phyloP scores from a whole-genome alignment of 2,888 invertebrate species.

The Loripinus fragilis region DNA sequence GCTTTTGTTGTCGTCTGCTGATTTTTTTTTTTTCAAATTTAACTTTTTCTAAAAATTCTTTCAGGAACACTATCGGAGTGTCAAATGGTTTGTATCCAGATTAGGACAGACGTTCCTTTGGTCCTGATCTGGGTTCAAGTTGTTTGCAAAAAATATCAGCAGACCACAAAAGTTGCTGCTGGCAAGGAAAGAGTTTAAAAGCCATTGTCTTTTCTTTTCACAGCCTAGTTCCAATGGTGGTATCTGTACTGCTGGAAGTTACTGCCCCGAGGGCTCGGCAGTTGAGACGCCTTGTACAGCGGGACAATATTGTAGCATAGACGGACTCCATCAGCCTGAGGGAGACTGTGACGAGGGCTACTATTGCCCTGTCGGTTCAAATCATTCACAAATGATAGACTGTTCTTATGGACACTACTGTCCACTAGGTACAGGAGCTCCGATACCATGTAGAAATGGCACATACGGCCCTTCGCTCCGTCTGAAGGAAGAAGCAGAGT shows the following conservation, averaged over 20 bases:
- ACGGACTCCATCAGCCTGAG: conserved; percentile 69
- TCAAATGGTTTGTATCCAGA: too few species aligned
- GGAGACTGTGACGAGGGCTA: conserved; percentile 76
- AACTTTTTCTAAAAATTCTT: too few species aligned
- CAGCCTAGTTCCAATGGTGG: conserved; percentile 78
- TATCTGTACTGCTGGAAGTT: conserved; percentile 76
- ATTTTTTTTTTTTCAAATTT: too few species aligned
- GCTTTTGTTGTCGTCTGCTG: too few species aligned
- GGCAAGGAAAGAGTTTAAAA: too few species aligned
- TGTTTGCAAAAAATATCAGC: too few species aligned
- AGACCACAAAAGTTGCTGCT: too few species aligned
- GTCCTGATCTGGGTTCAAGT: too few species aligned
- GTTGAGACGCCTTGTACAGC: conserved; percentile 75
- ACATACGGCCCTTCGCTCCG: conserved; percentile 72
- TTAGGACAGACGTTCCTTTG: too few species aligned
- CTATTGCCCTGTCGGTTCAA: conserved; percentile 75
- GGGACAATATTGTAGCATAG: conserved; percentile 77
- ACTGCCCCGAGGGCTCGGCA: conserved; percentile 77
- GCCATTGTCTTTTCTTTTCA: conserved; percentile 23
- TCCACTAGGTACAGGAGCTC: conserved; percentile 70
- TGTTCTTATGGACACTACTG: conserved; percentile 77
- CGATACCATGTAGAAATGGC: conserved; percentile 78
- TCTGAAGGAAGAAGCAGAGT: conserved; percentile 64
- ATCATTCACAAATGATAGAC: conserved; percentile 59
- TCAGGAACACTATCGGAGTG: too few species aligned